A percentile compares a stretch with the other conserved stretches of the same genome.
These are phyloP conservation scores for Coryphaenoides rupestris DNA, from an alignment of 2,113 vertebrate genomes.

Conservation along the genomic window DNA sequence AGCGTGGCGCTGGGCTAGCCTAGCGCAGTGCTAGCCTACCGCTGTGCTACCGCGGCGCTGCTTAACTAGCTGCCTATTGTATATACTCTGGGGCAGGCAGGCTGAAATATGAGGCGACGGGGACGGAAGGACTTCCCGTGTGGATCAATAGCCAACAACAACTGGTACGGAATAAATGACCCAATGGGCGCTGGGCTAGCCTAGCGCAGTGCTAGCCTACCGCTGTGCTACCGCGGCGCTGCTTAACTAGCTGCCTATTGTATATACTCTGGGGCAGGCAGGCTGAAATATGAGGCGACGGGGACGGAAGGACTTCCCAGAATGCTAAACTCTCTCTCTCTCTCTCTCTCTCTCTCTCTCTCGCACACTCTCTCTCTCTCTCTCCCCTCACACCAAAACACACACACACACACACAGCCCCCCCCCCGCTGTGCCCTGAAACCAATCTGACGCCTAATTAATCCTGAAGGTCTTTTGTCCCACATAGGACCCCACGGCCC, in stretches of 20 bases:
- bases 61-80: conserved; percentile 63
- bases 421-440: conserved; percentile 58
- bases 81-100: conserved; percentile 58
- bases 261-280: conserved; percentile 60
- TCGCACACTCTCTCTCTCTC: conserved; percentile 21
- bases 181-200: no score
- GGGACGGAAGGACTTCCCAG: conserved; percentile 54
- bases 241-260: conserved; percentile 62
- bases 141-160: no score
- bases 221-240: conserved; percentile 7
- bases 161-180: no score
- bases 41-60: conserved; percentile 11
- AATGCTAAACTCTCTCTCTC: conserved; percentile 59
- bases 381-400: background rate
- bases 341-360: conserved; percentile 14
- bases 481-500: conserved; percentile 62
- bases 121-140: conserved; percentile 53
- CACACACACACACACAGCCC: background rate
- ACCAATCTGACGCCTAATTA: conserved; percentile 80
- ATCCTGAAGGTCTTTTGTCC: conserved; percentile 80
- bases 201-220: no score
- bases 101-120: conserved; percentile 69
- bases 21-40: no score
- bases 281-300: conserved; percentile 69
- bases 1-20: no score